Conservation (phyloP, 2,113 vertebrate species). For the Tachuris rubrigastra region DNA sequence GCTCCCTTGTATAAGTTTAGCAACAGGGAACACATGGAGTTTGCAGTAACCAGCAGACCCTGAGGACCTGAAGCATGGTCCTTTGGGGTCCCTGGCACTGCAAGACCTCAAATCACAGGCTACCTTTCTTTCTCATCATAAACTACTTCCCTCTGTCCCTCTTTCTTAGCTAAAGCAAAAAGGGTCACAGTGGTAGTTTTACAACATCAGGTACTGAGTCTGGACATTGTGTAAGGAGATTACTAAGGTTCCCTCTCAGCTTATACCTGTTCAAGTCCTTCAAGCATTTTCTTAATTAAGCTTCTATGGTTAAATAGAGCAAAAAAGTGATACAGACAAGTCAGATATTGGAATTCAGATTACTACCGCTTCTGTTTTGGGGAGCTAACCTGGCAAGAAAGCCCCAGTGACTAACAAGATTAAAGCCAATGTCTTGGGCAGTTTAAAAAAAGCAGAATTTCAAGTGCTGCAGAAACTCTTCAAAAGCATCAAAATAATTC, state of each 20-base stretch:
- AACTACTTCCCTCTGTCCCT: not conserved
- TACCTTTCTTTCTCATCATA: not conserved
- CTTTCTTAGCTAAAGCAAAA: not conserved
- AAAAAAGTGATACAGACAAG: not conserved
- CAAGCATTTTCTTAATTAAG: not conserved
- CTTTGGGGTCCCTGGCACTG: not conserved
- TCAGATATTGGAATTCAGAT: not conserved
- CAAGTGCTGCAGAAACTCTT: not conserved
- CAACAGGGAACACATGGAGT: not conserved
- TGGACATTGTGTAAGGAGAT: not conserved
- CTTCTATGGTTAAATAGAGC: not conserved
- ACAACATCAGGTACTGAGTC: not conserved
- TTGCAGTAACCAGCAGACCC: not conserved
- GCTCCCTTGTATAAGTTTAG: rapidly evolving
- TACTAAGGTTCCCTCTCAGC: not conserved
- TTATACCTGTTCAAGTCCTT: not conserved
- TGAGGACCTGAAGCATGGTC: not conserved
- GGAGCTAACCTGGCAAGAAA: not conserved
- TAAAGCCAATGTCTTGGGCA: not conserved
- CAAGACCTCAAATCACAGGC: not conserved
- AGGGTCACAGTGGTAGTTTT: not conserved
- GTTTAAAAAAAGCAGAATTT: not conserved
- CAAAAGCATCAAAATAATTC: not conserved
- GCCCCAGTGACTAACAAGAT: not conserved
- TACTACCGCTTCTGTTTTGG: not conserved